Evolutionary conservation across 2,888 invertebrate species (phyloP).

Genomic region (Encarsia formosa): DNA sequence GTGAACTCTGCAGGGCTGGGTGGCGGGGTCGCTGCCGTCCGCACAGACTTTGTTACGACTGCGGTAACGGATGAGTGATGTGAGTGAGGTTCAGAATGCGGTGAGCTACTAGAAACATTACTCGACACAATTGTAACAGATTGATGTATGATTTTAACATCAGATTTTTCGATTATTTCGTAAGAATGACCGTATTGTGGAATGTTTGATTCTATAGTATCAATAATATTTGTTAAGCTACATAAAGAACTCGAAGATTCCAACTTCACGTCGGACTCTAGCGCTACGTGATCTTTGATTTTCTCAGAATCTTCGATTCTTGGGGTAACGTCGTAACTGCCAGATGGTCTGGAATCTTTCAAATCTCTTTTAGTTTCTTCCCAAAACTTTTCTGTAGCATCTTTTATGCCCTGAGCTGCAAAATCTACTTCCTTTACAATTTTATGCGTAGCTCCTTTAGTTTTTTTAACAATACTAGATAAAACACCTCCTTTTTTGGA

Average conservation of each 20-base stretch:
- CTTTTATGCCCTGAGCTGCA: slow-evolving; percentile 27
- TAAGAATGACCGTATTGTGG: slow-evolving; percentile 13
- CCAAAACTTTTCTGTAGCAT: slow-evolving; percentile 20
- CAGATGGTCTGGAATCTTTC: slow-evolving; percentile 32
- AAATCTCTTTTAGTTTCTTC: slow-evolving; percentile 30
- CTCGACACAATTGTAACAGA: slow-evolving; percentile 36
- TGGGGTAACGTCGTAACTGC: slow-evolving; percentile 39
- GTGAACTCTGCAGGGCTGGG: slow-evolving; percentile 51
- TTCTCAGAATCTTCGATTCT: slow-evolving; percentile 26
- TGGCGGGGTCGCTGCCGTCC: slow-evolving; percentile 51
- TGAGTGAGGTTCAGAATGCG: slow-evolving; percentile 49
- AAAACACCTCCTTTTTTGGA: slow-evolving; percentile 34
- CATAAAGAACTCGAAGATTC: slow-evolving; percentile 32
- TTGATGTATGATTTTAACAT: slow-evolving; percentile 23
- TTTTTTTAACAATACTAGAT: slow-evolving; percentile 36
- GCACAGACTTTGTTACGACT: slow-evolving; percentile 51
- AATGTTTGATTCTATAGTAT: slow-evolving; percentile 17
- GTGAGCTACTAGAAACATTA: slow-evolving; percentile 40
- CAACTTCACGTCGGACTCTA: slow-evolving; percentile 31
- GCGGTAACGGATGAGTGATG: slow-evolving; percentile 51
- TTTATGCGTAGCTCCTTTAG: slow-evolving; percentile 18
- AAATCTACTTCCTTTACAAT: slow-evolving; percentile 17
- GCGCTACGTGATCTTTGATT: slow-evolving; percentile 29
- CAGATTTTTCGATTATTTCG: slow-evolving; percentile 11
- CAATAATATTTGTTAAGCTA: slow-evolving; percentile 14